Percentiles rank a stretch among this genome's conserved stretches.
These are phyloP conservation scores for Eupithecia subumbrata DNA, from an alignment of 2,888 invertebrate species.

Conservation along the genomic window DNA sequence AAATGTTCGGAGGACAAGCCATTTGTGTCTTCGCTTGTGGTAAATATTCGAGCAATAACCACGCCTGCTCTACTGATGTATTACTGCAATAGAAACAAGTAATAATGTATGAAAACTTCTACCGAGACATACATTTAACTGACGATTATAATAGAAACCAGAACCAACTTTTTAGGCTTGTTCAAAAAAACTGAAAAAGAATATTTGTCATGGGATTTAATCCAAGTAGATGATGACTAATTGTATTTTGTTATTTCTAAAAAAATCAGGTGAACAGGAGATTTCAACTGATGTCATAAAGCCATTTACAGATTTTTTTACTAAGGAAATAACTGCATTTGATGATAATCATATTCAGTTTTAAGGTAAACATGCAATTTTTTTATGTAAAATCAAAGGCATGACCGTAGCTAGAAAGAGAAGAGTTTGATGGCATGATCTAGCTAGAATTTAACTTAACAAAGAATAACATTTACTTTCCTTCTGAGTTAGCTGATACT, in stretches of 20 bases:
- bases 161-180: not conserved
- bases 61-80: not conserved
- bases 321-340: not conserved
- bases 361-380: not conserved
- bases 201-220: not conserved
- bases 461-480: constrained; percentile 20
- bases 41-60: not conserved
- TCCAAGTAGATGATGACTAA: not conserved
- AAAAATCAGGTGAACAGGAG: not conserved
- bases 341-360: not conserved
- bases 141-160: not conserved
- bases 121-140: not conserved
- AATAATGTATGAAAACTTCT: not conserved
- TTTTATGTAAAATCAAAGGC: constrained; percentile 45
- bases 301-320: constrained; percentile 2
- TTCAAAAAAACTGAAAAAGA: not conserved
- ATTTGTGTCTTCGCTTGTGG: not conserved
- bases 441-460: constrained; percentile 43
- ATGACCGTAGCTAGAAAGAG: constrained; percentile 51
- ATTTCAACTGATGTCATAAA: not conserved
- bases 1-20: too few relatives aligned
- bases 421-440: constrained; percentile 55
- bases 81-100: not conserved
- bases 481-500: constrained; percentile 25
- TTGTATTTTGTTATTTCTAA: not conserved